Conservation (phyloP, 2,888 invertebrate species). For the Noctuana brunneofusca region DNA sequence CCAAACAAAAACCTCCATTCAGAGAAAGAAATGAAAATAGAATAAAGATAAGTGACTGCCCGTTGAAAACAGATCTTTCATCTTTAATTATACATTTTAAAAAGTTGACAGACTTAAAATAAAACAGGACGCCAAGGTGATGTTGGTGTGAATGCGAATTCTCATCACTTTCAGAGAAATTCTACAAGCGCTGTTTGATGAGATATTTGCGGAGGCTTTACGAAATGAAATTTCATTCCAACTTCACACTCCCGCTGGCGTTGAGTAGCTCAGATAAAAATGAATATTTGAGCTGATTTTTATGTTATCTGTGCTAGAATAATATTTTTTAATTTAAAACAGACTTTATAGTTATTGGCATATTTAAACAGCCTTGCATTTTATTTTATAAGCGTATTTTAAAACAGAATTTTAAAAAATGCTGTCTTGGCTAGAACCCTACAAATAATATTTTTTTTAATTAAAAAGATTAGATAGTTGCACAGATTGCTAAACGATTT, state of each 20-base stretch:
- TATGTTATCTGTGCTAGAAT: background rate
- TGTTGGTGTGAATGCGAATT: conserved; percentile 5
- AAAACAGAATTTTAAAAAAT: too few species aligned
- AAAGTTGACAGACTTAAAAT: conserved; percentile 20
- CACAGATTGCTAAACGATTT: too few species aligned
- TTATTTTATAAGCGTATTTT: too few species aligned
- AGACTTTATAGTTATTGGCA: background rate
- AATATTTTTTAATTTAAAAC: background rate
- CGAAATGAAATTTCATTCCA: conserved; percentile 4
- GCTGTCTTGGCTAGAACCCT: too few species aligned
- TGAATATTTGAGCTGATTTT: background rate
- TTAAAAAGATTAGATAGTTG: too few species aligned
- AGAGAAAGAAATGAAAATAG: conserved; percentile 9
- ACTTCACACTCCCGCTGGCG: background rate
- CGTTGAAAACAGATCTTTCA: conserved; percentile 10
- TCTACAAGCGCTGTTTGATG: conserved; percentile 4
- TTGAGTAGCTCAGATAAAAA: background rate
- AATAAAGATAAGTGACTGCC: conserved; percentile 10
- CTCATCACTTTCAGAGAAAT: background rate
- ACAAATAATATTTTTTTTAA: too few species aligned
- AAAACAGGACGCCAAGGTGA: conserved; percentile 6
- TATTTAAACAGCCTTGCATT: too few species aligned
- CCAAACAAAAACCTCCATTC: background rate
- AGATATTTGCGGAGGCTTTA: conserved; percentile 8
- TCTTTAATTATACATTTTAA: conserved; percentile 26